Conservation (phyloP, 2,888 invertebrate genomes). For the Mimumesa dahlbomi region DNA sequence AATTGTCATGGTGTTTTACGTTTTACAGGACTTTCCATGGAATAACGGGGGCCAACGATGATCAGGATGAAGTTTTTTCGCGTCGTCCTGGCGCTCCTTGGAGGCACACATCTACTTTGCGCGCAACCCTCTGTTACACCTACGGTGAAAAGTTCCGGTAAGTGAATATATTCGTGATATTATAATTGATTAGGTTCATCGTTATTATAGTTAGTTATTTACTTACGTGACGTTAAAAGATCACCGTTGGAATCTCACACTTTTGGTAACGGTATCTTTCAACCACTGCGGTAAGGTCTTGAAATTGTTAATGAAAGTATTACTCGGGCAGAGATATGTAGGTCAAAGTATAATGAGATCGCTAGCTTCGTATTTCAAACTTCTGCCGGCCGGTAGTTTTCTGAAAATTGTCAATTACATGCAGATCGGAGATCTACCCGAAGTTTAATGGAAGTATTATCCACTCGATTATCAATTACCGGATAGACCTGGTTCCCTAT, state of each 20-base stretch:
- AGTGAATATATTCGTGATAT: too few species aligned
- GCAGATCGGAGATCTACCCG: too few species aligned
- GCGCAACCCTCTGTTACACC: constrained; percentile 75
- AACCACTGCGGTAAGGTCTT: not conserved
- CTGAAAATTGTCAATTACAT: constrained; percentile 7
- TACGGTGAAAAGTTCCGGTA: constrained; percentile 74
- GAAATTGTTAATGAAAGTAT: constrained; percentile 19
- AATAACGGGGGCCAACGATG: constrained; percentile 68
- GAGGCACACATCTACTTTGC: constrained; percentile 72
- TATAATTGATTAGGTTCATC: too few species aligned
- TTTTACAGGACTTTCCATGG: constrained; percentile 75
- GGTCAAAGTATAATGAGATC: constrained; percentile 28
- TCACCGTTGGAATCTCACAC: too few species aligned
- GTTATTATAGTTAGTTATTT: too few species aligned
- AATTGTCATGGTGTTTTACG: too few species aligned
- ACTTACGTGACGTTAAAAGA: too few species aligned
- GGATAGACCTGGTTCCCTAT: too few species aligned
- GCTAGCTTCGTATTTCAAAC: too few species aligned
- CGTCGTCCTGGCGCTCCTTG: constrained; percentile 73
- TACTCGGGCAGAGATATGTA: constrained; percentile 12
- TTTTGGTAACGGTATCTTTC: too few species aligned
- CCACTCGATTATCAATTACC: too few species aligned
- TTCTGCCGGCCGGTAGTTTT: not conserved
- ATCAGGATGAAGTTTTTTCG: constrained; percentile 73
- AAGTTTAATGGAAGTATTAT: too few species aligned